Evolutionary conservation across 2,113 vertebrate genomes (phyloP).

Genomic region (Catharus fuscescens): DNA sequence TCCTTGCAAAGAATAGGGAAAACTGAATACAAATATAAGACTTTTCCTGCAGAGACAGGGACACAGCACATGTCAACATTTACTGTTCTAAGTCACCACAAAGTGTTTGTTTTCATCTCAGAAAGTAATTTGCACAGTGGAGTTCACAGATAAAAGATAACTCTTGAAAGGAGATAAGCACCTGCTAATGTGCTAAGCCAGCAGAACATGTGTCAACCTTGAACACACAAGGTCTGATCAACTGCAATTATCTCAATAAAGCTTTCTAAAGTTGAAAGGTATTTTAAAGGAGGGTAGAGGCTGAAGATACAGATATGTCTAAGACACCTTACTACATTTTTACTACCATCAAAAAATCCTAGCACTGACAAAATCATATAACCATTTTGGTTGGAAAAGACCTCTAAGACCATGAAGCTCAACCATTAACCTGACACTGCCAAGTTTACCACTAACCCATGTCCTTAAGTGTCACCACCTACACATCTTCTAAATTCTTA

Average conservation of each 20-base stretch:
- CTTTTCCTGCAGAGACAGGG: background rate
- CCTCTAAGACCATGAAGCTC: background rate
- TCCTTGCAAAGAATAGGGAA: background rate
- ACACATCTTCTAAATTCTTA: background rate
- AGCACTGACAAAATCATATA: background rate
- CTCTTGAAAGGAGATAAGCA: background rate
- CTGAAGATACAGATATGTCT: background rate
- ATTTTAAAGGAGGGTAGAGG: background rate
- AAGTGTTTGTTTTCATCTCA: background rate
- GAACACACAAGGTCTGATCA: background rate
- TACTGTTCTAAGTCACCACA: conserved; percentile 26
- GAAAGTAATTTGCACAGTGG: conserved; percentile 5
- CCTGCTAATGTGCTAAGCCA: background rate
- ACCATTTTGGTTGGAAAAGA: background rate
- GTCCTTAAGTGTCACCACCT: background rate
- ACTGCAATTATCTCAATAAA: background rate
- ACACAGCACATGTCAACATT: background rate
- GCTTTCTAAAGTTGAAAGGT: background rate
- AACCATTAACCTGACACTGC: background rate
- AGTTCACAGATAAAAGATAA: conserved; percentile 18
- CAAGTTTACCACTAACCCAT: background rate
- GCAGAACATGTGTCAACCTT: background rate
- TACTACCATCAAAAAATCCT: background rate
- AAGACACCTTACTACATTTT: background rate
- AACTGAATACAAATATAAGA: background rate